Evolutionary conservation across 1,140 invertebrate genomes (phyloP).

Genomic region (Neodiprion fabricii): DNA sequence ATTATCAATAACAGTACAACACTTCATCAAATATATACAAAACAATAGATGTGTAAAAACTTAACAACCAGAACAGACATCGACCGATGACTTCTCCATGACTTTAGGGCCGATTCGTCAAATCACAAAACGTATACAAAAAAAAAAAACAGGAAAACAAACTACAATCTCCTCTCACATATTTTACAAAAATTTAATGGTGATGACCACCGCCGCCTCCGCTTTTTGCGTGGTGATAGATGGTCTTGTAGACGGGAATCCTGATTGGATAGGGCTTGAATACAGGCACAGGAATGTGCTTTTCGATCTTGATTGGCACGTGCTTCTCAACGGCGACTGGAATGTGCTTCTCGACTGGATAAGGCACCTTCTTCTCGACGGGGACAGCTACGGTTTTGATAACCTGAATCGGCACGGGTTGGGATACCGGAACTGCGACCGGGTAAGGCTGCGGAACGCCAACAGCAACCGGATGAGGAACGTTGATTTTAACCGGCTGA

Average conservation of each 20-base stretch:
- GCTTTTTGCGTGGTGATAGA: constrained; percentile 71
- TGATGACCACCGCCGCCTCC: constrained; percentile 26
- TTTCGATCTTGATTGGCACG: constrained; percentile 72
- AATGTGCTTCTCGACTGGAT: constrained; percentile 68
- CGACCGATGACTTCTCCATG: neutral
- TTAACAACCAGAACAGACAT: constrained; percentile 15
- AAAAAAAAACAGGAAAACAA: neutral
- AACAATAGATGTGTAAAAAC: constrained; percentile 6
- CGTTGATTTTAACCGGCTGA: constrained; percentile 71
- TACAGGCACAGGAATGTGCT: constrained; percentile 75
- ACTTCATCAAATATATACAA: constrained; percentile 6
- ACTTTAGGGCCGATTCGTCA: neutral
- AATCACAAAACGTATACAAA: neutral
- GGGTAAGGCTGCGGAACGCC: constrained; percentile 67
- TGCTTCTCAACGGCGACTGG: constrained; percentile 70
- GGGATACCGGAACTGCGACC: constrained; percentile 55
- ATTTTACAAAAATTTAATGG: constrained; percentile 8
- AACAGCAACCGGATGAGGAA: constrained; percentile 75
- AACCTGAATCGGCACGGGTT: constrained; percentile 56
- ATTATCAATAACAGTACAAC: neutral
- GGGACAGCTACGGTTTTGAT: constrained; percentile 63
- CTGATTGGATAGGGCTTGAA: constrained; percentile 78
- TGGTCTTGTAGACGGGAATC: constrained; percentile 77
- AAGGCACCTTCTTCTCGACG: constrained; percentile 71
- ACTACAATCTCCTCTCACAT: neutral